Evolutionary conservation across 1,140 invertebrate genomes (phyloP).

Genomic region (Dinothrombium tinctorium): DNA sequence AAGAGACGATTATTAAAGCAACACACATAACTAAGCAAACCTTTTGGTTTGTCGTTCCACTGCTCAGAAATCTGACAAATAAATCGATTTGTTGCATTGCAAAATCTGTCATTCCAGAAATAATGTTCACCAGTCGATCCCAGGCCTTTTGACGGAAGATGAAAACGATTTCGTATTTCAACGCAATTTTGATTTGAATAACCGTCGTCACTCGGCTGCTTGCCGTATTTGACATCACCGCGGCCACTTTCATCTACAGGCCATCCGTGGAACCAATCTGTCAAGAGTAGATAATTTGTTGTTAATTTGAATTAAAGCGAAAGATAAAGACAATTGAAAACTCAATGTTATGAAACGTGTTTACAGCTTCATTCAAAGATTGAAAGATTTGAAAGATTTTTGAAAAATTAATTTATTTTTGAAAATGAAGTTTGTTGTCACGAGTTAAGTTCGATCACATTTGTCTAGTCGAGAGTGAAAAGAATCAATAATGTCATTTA

Average conservation of each 20-base stretch:
- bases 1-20: not conserved
- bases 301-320: too few species aligned
- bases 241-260: conserved; percentile 19
- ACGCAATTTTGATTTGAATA: conserved; percentile 49
- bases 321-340: too few species aligned
- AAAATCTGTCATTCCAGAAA: conserved; percentile 53
- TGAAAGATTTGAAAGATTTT: too few species aligned
- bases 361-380: too few species aligned
- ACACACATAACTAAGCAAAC: not conserved
- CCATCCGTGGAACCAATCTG: conserved; percentile 60
- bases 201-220: conserved; percentile 54
- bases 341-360: too few species aligned
- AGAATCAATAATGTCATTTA: too few species aligned
- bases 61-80: conserved; percentile 35
- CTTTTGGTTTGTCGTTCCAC: not conserved
- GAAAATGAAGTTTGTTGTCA: too few species aligned
- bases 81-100: conserved; percentile 38
- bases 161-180: conserved; percentile 33
- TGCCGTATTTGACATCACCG: conserved; percentile 29
- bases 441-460: too few species aligned
- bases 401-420: too few species aligned
- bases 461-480: too few species aligned
- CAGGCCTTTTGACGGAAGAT: conserved; percentile 15
- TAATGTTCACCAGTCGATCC: conserved; percentile 19
- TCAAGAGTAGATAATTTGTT: conserved; percentile 11